These are phyloP conservation scores for Oxycera nigricornis DNA, from an alignment of 2,888 invertebrate species.

Conservation along the genomic window DNA sequence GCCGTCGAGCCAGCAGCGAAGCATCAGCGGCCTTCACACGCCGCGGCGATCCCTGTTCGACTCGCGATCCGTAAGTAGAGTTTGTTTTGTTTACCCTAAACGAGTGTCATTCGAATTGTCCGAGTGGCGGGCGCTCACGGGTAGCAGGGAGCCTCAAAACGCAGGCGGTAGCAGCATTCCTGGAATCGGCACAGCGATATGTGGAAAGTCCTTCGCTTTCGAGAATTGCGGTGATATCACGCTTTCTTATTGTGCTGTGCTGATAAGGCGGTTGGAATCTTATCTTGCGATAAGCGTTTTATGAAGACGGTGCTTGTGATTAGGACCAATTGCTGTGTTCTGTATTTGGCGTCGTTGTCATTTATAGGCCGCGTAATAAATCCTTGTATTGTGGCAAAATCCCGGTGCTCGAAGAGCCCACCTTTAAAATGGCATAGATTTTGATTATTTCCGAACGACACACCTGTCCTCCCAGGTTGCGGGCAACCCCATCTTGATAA, in stretches of 20 bases:
- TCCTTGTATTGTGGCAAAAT: too few relatives aligned
- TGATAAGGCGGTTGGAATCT: neutral
- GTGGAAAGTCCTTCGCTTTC: neutral
- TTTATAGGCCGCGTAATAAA: too few relatives aligned
- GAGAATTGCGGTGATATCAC: neutral
- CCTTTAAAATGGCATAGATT: too few relatives aligned
- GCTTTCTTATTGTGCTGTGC: constrained; percentile 6
- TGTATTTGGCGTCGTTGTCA: too few relatives aligned
- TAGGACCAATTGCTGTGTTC: too few relatives aligned
- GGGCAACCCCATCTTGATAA: too few relatives aligned
- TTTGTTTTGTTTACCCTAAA: neutral
- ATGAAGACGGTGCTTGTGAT: neutral
- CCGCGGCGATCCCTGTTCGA: constrained; percentile 57
- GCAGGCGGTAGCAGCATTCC: neutral
- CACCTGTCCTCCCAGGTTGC: too few relatives aligned
- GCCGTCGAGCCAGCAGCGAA: neutral
- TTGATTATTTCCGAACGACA: too few relatives aligned
- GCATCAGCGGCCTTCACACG: constrained; percentile 43
- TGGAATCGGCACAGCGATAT: neutral
- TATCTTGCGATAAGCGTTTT: neutral
- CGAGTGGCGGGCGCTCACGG: too few relatives aligned
- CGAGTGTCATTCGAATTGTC: neutral
- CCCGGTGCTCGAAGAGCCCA: too few relatives aligned
- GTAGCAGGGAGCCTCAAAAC: too few relatives aligned
- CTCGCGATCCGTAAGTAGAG: constrained; percentile 49